Evolutionary conservation across 2,797 vertebrate genomes (phyloP).

Genomic region (Poecilia picta): DNA sequence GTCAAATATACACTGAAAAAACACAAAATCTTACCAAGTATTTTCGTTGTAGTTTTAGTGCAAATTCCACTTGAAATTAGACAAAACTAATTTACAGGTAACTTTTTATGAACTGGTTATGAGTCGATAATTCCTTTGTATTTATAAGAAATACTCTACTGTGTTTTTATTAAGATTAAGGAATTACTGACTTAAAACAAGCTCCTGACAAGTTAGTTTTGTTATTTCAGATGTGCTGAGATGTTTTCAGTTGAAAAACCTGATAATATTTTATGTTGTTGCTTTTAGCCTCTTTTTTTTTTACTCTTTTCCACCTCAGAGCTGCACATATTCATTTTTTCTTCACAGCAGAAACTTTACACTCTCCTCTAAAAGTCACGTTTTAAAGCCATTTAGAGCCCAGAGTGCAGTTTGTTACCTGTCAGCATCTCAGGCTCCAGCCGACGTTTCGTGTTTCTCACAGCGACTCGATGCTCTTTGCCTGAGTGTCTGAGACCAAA

Average conservation of each 20-base stretch:
- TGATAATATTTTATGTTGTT: background rate
- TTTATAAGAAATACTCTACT: too few relatives aligned
- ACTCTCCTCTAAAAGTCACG: constrained; percentile 13
- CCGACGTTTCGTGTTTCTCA: constrained; percentile 35
- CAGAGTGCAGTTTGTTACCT: constrained; percentile 35
- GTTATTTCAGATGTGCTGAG: too few relatives aligned
- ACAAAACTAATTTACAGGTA: too few relatives aligned
- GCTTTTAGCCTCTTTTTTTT: background rate
- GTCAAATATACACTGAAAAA: background rate
- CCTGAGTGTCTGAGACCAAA: constrained; percentile 56
- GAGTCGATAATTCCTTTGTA: too few relatives aligned
- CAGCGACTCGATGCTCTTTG: constrained; percentile 54
- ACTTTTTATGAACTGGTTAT: too few relatives aligned
- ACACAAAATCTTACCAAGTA: too few relatives aligned
- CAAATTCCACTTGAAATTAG: too few relatives aligned
- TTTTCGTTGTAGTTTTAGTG: too few relatives aligned
- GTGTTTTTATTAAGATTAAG: too few relatives aligned
- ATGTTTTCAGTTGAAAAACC: too few relatives aligned
- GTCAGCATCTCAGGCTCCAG: constrained; percentile 36
- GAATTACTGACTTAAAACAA: too few relatives aligned
- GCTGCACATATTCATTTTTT: constrained; percentile 2
- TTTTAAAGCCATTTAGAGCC: constrained; percentile 46
- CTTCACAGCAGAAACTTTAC: constrained; percentile 13
- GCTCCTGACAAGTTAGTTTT: too few relatives aligned
- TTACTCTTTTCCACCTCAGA: background rate